Evolutionary conservation across 2,113 vertebrate species (phyloP).

Genomic region (Nothoprocta perdicaria): DNA sequence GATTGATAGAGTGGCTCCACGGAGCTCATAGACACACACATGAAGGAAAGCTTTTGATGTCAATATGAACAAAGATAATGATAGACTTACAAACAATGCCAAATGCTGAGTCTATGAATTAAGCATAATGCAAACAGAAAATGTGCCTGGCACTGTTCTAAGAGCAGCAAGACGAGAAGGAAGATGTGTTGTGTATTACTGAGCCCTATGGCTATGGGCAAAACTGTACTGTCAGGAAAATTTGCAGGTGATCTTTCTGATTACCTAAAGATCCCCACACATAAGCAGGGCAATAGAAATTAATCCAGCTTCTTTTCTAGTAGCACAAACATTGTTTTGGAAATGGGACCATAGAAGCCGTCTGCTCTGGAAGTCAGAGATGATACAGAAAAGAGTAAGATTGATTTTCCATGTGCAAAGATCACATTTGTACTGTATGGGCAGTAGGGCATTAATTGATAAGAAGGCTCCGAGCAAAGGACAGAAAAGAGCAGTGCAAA

Average conservation of each 20-base stretch:
- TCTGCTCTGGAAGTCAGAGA: not conserved
- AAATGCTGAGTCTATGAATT: constrained; percentile 48
- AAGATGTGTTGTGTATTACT: constrained; percentile 9
- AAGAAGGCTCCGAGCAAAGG: not conserved
- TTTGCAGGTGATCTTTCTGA: constrained; percentile 58
- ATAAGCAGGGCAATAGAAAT: constrained; percentile 13
- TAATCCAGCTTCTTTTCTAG: constrained; percentile 8
- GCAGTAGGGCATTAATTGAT: not conserved
- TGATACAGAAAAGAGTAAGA: constrained; percentile 15
- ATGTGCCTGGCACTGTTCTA: not conserved
- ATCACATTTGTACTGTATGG: not conserved
- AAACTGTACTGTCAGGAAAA: constrained; percentile 45
- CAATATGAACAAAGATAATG: constrained; percentile 67
- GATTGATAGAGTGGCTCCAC: constrained; percentile 63
- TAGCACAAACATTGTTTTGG: not conserved
- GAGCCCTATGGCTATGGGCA: constrained; percentile 43
- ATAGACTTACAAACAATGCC: constrained; percentile 68
- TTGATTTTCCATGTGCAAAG: not conserved
- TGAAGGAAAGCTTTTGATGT: constrained; percentile 58
- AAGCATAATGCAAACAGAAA: constrained; percentile 37
- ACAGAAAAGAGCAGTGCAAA: not conserved
- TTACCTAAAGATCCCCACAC: constrained; percentile 30
- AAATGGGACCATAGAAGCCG: not conserved
- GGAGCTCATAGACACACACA: not conserved
- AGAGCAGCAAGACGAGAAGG: constrained; percentile 4